Conservation (phyloP, 2,797 vertebrate genomes). For the Enteromius trimaculatus region DNA sequence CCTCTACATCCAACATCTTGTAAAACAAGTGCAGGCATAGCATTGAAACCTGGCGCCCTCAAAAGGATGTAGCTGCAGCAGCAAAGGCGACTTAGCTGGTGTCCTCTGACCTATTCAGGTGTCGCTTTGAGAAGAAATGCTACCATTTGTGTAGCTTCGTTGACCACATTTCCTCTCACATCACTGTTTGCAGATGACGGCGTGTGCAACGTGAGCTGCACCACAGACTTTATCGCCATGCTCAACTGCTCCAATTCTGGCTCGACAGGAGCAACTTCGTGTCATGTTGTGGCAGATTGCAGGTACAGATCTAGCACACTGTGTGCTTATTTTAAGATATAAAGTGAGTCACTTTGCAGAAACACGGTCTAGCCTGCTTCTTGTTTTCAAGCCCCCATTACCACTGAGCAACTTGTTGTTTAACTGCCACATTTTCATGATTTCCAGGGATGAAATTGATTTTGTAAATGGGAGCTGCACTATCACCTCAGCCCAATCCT, state of each 20-base stretch:
- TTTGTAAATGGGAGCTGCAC: conserved; percentile 54
- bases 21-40: not conserved
- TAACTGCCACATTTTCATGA: not conserved
- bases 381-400: not conserved
- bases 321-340: not conserved
- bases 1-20: not conserved
- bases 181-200: conserved; percentile 60
- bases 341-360: not conserved
- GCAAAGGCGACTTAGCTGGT: not conserved
- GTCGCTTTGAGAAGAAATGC: conserved; percentile 7
- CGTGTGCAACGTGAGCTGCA: conserved; percentile 70
- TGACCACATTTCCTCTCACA: not conserved
- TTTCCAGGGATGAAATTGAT: not conserved
- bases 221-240: conserved; percentile 63
- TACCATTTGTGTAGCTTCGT: not conserved
- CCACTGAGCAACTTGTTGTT: not conserved
- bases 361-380: not conserved
- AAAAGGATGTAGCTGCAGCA: not conserved
- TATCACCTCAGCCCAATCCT: conserved; percentile 59
- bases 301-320: conserved; percentile 62
- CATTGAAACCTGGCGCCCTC: not conserved
- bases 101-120: not conserved
- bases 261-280: conserved; percentile 22
- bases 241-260: conserved; percentile 74
- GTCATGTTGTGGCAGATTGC: conserved; percentile 66